Base-by-base conservation (phyloP, 2,113 vertebrate species). In the Suricata suricatta region DNA sequence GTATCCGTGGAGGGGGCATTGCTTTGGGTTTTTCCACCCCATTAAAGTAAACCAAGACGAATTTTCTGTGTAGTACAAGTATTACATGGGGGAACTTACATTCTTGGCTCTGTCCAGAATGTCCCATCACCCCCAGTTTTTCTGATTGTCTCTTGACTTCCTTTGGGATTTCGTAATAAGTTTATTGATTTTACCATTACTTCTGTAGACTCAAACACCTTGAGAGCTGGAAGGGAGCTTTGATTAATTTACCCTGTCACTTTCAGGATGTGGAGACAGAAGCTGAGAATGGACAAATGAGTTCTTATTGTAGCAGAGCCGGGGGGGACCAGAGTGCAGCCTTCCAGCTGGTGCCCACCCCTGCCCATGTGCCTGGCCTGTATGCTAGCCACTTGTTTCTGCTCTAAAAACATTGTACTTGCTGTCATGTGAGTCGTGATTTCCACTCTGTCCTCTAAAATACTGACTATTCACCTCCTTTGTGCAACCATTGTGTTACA, bases 1-100 rank as follows among this genome's bases (percentile, higher is more conserved):
- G 47, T 9, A 83, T 92, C 12, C 98, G 71, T 4, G 98, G 98
- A 57, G 92, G 21, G 14, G 97, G 90, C 96, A 97, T 96, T 1
- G 29, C 84, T 2, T 88, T 86, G 25, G 95, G 96, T 80, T 85
- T 68, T 4, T 98, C 97, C 63, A 98, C 81, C 82, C 98, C 98
- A 98, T 80, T 44, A 38, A 96, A 69, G 50, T 27, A 85, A 60
- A 17, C 64, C 0, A n/a, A 80, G 54, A 66, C 31, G n/a, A 81
- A 35, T 47, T 1, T 3, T 64, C 13, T 72, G 4, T 7, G 19
- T 23, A 54, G 4, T n/a, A 3, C 1, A 54, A 21, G 7, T 10
- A 14, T 2, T 10, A 2, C 14, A 2, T 35, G 21, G 5, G 33
- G 44, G 14, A 81, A 3, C 19, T 19, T 54, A 60, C 10, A n/a